Percentiles rank a stretch among this genome's conserved stretches.
These are phyloP conservation scores for Anneissia japonica DNA, from an alignment of 35 echinoderm and acorn worm species.

Conservation along the genomic window DNA sequence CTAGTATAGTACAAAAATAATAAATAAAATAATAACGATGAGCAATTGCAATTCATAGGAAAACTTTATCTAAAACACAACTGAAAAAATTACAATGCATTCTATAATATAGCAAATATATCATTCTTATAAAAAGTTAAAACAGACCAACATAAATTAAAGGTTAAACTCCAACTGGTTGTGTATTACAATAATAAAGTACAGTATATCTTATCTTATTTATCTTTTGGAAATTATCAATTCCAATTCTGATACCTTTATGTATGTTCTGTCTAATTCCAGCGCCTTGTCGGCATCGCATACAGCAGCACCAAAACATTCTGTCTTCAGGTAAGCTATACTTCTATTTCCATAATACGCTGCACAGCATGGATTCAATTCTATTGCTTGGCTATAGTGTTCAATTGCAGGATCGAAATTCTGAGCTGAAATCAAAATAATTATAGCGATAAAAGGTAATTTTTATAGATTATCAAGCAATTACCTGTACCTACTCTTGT, in stretches of 20 bases:
- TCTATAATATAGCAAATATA: too few relatives aligned
- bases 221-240: too few relatives aligned
- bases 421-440: constrained; percentile 56
- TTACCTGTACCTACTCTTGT: neutral
- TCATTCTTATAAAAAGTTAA: too few relatives aligned
- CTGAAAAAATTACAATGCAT: too few relatives aligned
- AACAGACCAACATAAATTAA: too few relatives aligned
- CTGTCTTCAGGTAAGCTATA: constrained; percentile 94
- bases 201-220: too few relatives aligned
- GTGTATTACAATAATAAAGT: too few relatives aligned
- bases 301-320: constrained; percentile 84
- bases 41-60: too few relatives aligned
- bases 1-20: too few relatives aligned
- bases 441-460: neutral
- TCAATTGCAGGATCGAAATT: constrained; percentile 77
- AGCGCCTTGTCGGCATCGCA: constrained; percentile 87
- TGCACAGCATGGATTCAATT: constrained; percentile 72
- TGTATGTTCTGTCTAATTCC: constrained; percentile 77
- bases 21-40: too few relatives aligned
- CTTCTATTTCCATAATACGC: constrained; percentile 95
- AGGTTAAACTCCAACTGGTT: too few relatives aligned
- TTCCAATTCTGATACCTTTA: constrained; percentile 68
- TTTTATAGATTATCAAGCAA: neutral
- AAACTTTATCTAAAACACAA: too few relatives aligned
- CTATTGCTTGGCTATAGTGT: constrained; percentile 76